Conservation (phyloP, 2,797 vertebrate species). For the Telmatherina bonti region DNA sequence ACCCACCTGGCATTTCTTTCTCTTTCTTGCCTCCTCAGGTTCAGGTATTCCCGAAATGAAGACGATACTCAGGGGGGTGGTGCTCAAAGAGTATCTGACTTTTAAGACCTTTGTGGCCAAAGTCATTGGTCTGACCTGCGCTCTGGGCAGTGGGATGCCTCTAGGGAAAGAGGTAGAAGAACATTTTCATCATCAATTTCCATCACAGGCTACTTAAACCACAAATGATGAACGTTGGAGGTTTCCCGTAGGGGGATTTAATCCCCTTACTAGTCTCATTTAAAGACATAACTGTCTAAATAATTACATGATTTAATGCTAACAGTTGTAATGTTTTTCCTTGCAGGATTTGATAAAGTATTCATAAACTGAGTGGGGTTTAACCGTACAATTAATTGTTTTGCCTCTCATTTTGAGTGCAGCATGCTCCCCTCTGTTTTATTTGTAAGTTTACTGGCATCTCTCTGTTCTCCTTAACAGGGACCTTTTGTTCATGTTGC, state of each 20-base stretch:
- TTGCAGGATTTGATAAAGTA: slow-evolving; percentile 24
- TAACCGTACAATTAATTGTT: slow-evolving; percentile 17
- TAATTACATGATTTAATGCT: slow-evolving; percentile 42
- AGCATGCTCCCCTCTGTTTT: slow-evolving; percentile 18
- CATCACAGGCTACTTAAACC: slow-evolving; percentile 21
- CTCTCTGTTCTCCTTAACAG: slow-evolving; percentile 72
- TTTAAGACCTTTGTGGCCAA: slow-evolving; percentile 98
- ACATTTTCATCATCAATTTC: slow-evolving; percentile 18
- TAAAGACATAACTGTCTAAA: slow-evolving; percentile 33
- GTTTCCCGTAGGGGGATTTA: slow-evolving; percentile 13
- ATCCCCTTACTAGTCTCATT: slow-evolving; percentile 32
- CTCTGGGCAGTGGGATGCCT: slow-evolving; percentile 97
- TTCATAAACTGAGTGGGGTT: slow-evolving; percentile 33
- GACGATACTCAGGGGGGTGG: slow-evolving; percentile 95
- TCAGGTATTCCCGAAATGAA: slow-evolving; percentile 99
- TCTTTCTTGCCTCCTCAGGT: slow-evolving; percentile 77
- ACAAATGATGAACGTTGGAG: slow-evolving; percentile 17
- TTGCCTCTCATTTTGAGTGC: slow-evolving; percentile 24
- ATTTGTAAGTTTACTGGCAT: slow-evolving; percentile 28
- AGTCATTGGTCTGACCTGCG: slow-evolving; percentile 96
- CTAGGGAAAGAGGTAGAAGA: slow-evolving; percentile 93
- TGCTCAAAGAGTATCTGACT: slow-evolving; percentile 97
- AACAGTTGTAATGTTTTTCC: slow-evolving; percentile 25
- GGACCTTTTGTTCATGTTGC: slow-evolving; percentile 97
- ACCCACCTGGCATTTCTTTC: slow-evolving; percentile 30